These are phyloP conservation scores for Dromococcyx pavoninus DNA, from an alignment of 2,797 vertebrate genomes.

Conservation along the genomic window DNA sequence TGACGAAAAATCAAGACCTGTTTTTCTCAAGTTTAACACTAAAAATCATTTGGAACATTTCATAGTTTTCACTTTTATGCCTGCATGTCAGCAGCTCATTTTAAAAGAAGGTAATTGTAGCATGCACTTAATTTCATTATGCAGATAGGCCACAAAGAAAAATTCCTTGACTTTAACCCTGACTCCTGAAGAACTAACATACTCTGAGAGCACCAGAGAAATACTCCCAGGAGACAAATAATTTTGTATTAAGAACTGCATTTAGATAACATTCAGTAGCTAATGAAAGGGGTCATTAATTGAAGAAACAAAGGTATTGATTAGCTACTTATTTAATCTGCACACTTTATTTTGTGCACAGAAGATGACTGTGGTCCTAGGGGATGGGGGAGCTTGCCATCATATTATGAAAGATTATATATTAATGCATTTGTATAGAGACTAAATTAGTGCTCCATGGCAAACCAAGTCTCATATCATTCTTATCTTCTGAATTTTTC, in stretches of 20 bases:
- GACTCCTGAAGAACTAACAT: not conserved
- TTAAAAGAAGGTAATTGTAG: not conserved
- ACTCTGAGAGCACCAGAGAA: not conserved
- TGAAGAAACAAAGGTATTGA: not conserved
- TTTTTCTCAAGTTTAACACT: not conserved
- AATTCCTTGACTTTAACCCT: not conserved
- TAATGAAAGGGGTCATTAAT: not conserved
- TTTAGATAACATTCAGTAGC: not conserved
- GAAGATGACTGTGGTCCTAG: not conserved
- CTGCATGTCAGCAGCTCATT: not conserved
- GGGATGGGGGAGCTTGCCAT: not conserved
- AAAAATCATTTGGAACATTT: not conserved
- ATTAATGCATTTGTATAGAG: not conserved
- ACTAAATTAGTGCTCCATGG: not conserved
- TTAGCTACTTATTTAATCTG: not conserved
- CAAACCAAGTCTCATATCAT: not conserved
- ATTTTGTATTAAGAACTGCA: not conserved
- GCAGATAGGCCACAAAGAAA: not conserved
- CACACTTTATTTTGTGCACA: not conserved
- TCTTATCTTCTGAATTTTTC: not conserved
- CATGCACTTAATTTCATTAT: not conserved
- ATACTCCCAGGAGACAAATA: not conserved
- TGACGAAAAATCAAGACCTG: not conserved
- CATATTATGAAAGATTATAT: not conserved
- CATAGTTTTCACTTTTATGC: not conserved